These are phyloP conservation scores for Semaprochilodus insignis DNA, from an alignment of 2,797 vertebrate species.

Conservation along the genomic window DNA sequence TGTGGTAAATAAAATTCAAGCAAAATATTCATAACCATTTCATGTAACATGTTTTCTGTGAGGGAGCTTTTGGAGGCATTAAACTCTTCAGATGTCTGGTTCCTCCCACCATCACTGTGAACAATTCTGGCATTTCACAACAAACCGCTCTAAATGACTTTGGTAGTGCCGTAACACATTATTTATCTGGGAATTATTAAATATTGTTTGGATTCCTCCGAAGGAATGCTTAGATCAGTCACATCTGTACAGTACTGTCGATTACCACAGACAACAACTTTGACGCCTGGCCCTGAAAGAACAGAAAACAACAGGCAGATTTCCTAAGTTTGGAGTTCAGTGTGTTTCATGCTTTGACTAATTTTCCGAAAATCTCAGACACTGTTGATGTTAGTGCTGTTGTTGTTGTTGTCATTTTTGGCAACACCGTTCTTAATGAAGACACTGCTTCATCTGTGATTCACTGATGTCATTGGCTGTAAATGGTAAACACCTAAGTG, in stretches of 20 bases:
- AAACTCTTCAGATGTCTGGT: too few relatives aligned
- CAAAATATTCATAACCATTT: too few relatives aligned
- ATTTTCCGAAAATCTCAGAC: not conserved
- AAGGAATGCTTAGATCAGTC: not conserved
- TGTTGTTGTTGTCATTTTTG: not conserved
- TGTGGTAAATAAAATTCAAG: too few relatives aligned
- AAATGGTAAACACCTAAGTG: slow-evolving; percentile 36
- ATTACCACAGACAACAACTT: not conserved
- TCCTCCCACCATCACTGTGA: too few relatives aligned
- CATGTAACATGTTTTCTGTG: too few relatives aligned
- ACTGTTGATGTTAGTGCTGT: not conserved
- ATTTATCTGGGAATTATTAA: too few relatives aligned
- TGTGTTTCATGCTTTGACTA: not conserved
- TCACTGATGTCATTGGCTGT: not conserved
- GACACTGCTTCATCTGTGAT: not conserved
- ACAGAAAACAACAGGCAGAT: not conserved
- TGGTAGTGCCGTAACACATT: too few relatives aligned
- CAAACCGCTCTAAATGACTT: too few relatives aligned
- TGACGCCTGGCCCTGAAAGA: not conserved
- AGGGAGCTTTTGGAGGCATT: too few relatives aligned
- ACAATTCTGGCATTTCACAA: too few relatives aligned
- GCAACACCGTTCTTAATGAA: not conserved
- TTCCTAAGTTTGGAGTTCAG: too few relatives aligned
- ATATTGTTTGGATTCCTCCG: too few relatives aligned
- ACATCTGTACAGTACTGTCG: not conserved